phyloP scores from a whole-genome alignment of 2,113 vertebrate species.

The Pseudorectes ferrugineus region DNA sequence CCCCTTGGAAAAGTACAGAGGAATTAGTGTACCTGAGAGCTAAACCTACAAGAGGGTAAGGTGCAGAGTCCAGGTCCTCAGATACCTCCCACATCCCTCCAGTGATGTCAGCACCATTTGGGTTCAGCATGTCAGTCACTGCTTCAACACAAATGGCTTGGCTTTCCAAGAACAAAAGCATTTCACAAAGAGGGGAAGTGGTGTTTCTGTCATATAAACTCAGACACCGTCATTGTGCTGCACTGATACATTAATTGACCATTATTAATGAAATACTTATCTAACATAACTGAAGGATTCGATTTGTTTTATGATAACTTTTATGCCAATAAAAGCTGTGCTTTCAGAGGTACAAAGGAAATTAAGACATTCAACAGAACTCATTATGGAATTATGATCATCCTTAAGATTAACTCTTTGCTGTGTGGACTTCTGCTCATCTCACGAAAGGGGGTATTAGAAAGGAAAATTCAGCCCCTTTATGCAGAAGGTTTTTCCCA shows the following conservation, averaged over 20 bases:
- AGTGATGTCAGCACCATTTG: not conserved
- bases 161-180: conserved; percentile 43
- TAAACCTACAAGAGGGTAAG: not conserved
- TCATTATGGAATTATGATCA: not conserved
- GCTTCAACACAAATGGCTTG: not conserved
- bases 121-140: not conserved
- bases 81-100: not conserved
- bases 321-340: not conserved
- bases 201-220: conserved; percentile 43
- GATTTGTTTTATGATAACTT: not conserved
- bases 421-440: not conserved
- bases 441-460: not conserved
- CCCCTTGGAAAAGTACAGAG: not conserved
- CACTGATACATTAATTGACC: not conserved
- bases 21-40: not conserved
- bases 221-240: not conserved
- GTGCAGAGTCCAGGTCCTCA: not conserved
- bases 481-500: not conserved
- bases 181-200: conserved; percentile 59
- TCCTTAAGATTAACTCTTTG: not conserved
- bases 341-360: not conserved
- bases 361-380: not conserved
- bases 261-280: not conserved
- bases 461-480: not conserved
- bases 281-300: not conserved